A percentile compares a stretch with the other conserved stretches of the same genome.
Evolutionary conservation across 2,797 vertebrate species (phyloP).

Genomic region (Mormyrops attenuatus): DNA sequence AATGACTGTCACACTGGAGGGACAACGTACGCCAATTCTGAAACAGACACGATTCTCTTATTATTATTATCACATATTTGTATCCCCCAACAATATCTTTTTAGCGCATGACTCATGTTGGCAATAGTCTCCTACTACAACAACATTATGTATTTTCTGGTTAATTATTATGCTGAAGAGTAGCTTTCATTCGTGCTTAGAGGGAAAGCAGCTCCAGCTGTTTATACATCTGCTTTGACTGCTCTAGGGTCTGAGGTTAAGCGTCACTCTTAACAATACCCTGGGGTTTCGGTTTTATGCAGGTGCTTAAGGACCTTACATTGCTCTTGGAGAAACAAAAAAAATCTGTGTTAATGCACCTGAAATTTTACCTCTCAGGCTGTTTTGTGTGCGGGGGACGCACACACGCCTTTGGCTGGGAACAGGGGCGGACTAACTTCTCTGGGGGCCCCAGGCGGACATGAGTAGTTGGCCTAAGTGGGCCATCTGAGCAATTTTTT

Average conservation of each 20-base stretch:
- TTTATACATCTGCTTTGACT: constrained; percentile 2
- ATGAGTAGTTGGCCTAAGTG: background rate
- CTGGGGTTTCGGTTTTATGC: background rate
- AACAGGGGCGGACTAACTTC: background rate
- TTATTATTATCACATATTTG: background rate
- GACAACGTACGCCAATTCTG: background rate
- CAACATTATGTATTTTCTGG: background rate
- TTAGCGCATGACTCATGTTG: background rate
- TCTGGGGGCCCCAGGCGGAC: background rate
- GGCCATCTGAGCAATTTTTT: background rate
- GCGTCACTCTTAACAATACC: background rate
- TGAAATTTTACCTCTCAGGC: background rate
- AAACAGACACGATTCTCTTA: background rate
- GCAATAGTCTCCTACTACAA: background rate
- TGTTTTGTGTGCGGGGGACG: background rate
- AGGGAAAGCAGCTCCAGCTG: background rate
- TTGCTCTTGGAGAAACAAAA: background rate
- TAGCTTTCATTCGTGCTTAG: background rate
- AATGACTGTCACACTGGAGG: background rate
- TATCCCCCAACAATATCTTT: background rate
- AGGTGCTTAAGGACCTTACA: background rate
- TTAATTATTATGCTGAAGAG: background rate
- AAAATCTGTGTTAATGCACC: background rate
- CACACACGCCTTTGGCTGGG: background rate
- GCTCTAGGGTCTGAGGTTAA: background rate